Percentiles rank a stretch among this genome's conserved stretches.
Evolutionary conservation across 2,888 invertebrate species (phyloP).

Genomic region (Brachyptera putata): DNA sequence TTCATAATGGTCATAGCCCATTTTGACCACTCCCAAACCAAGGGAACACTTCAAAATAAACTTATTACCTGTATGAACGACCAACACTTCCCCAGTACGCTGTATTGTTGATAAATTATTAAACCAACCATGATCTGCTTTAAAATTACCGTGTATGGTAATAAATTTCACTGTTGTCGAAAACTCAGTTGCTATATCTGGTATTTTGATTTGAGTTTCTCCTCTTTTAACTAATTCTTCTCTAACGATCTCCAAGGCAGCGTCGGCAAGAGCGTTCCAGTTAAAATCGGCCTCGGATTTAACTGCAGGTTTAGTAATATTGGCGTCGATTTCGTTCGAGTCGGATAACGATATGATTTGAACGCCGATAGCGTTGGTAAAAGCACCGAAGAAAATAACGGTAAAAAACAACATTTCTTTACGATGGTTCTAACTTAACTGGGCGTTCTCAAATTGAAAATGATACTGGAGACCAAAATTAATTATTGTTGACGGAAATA

Average conservation of each 20-base stretch:
- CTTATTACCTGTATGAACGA: neutral
- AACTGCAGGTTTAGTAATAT: too few relatives aligned
- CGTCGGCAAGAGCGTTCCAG: slow-evolving; percentile 13
- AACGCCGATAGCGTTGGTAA: too few relatives aligned
- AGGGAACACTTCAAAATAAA: slow-evolving; percentile 4
- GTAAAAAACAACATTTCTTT: too few relatives aligned
- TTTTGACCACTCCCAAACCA: neutral
- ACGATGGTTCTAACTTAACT: too few relatives aligned
- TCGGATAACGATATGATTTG: too few relatives aligned
- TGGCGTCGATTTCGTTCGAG: too few relatives aligned
- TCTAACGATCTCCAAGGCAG: slow-evolving; percentile 1
- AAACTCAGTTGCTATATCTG: slow-evolving; percentile 17
- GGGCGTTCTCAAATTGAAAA: too few relatives aligned
- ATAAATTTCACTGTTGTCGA: neutral
- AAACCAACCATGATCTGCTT: slow-evolving; percentile 17
- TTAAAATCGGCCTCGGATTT: too few relatives aligned
- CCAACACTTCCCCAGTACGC: slow-evolving; percentile 14
- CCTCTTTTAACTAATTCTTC: neutral
- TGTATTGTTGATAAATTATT: slow-evolving; percentile 5
- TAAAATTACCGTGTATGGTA: slow-evolving; percentile 7
- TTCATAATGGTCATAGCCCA: slow-evolving; percentile 17
- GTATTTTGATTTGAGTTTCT: neutral
- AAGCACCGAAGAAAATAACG: too few relatives aligned
- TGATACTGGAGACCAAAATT: too few relatives aligned
- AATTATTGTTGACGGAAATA: too few relatives aligned